These are phyloP conservation scores for Apis dorsata DNA, from an alignment of 1,140 invertebrate genomes.

Conservation along the genomic window DNA sequence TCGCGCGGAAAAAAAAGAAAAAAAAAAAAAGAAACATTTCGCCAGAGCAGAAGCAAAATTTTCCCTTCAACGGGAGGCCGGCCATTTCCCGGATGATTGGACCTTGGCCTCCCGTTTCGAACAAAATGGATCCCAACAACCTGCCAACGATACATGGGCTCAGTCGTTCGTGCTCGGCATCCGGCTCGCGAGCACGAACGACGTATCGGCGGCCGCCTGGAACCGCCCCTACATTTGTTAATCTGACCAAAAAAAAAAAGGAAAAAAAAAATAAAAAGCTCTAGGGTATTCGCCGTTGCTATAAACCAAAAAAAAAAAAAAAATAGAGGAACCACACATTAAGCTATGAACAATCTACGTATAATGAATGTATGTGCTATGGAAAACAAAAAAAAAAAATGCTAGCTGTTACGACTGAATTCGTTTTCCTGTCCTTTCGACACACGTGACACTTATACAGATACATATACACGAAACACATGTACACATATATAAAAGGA, in stretches of 20 bases:
- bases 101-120: slow-evolving; percentile 54
- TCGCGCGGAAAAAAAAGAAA: neutral
- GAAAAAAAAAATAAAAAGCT: slow-evolving; percentile 35
- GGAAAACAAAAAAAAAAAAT: slow-evolving; percentile 16
- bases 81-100: slow-evolving; percentile 75
- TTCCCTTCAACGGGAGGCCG: slow-evolving; percentile 65
- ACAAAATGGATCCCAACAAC: slow-evolving; percentile 56
- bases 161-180: slow-evolving; percentile 71
- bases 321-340: slow-evolving; percentile 70
- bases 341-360: slow-evolving; percentile 80
- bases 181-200: slow-evolving; percentile 69
- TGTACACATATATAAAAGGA: too few species aligned
- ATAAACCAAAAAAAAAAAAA: slow-evolving; percentile 53
- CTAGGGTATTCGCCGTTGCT: slow-evolving; percentile 79
- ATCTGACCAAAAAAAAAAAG: slow-evolving; percentile 68
- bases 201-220: slow-evolving; percentile 73
- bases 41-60: slow-evolving; percentile 27
- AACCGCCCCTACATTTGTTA: slow-evolving; percentile 72
- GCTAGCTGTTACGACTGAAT: slow-evolving; percentile 43
- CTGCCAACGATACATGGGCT: slow-evolving; percentile 75
- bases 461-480: neutral
- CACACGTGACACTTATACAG: neutral
- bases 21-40: neutral
- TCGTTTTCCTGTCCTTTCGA: slow-evolving; percentile 29
- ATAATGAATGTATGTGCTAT: slow-evolving; percentile 80